Evolutionary conservation across 2,113 vertebrate species (phyloP), one percentile per base, ranked within the genome.

Genomic region (Noturus placidus): DNA sequence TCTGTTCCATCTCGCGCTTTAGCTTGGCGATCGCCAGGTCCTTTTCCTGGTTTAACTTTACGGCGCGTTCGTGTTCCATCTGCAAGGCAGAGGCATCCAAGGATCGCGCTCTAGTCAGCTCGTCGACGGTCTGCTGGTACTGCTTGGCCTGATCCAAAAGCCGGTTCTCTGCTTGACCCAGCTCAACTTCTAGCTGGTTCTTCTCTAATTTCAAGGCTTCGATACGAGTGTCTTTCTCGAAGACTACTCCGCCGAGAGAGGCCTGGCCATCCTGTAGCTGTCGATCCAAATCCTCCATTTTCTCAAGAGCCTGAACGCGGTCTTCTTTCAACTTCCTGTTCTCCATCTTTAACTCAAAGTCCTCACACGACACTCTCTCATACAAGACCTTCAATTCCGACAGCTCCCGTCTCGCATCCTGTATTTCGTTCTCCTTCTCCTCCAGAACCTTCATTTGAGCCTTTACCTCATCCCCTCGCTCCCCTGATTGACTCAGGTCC

Each of bases 161-260:
- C 0, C 90, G 92, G 86, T 90, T 94, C 91, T 98, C 96, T 0
- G 91, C n/a, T 89, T 92, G 95, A 38, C 91, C 93, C 88, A 98
- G 81, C 82, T 98, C 96, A 0, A 20, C 89, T 89, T 97, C 97
- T 22, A 98, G 87, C 56, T 96, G 96, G 1, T n/a, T 91, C 88
- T 97, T 98, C 87, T 98, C 97, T 83, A 95, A 89, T 93, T 94
- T 97, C 81, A 97, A 90, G 78, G 97, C 96, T 87, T 97, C 96
- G 15, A 96, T 92, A 19, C 95, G 76, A 22, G 94, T 94, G 30
- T 96, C 94, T 91, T 96, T 98, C 91, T 98, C 97, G 76, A 96
- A 91, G 33, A 89, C 89, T 38, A 94, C 87, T 88, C 96, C 96
- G 59, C 84, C 95, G 52, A 95, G 92, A 83, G 91, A 87, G 15